Conservation (phyloP, 2,888 invertebrate species). For the Sphaerophoria taeniata region DNA sequence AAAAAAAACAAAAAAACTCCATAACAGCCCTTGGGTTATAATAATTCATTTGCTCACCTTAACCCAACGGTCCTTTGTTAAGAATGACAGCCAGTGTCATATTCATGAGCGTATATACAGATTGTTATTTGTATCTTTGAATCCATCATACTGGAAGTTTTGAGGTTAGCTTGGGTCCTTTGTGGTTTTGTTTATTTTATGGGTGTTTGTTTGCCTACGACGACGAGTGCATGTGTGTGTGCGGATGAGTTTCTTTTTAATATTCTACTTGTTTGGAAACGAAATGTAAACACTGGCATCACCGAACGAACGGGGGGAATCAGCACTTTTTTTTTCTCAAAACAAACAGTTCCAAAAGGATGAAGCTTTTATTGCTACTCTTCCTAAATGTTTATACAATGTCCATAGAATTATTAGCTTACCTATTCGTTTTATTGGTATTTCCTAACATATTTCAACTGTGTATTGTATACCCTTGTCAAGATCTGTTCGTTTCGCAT, state of each 20-base stretch:
- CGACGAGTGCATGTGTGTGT: not conserved
- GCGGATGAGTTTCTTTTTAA: constrained; percentile 29
- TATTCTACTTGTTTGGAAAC: constrained; percentile 44
- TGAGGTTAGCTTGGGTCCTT: constrained; percentile 44
- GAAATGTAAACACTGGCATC: constrained; percentile 62
- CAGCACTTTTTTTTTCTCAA: constrained; percentile 19
- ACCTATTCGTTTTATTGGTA: not conserved
- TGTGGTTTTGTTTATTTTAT: constrained; percentile 30
- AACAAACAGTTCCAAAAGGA: constrained; percentile 45
- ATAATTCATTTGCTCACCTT: constrained; percentile 59
- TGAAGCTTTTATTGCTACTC: constrained; percentile 9
- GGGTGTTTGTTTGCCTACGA: constrained; percentile 1
- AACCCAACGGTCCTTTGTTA: constrained; percentile 31
- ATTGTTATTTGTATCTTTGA: not conserved
- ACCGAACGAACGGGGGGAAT: not conserved
- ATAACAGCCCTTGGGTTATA: constrained; percentile 17
- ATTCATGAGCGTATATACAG: not conserved
- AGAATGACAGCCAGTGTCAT: constrained; percentile 25
- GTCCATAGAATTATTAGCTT: not conserved
- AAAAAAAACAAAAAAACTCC: not conserved
- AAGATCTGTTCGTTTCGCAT: not conserved
- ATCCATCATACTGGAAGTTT: constrained; percentile 34
- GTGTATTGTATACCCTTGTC: constrained; percentile 16
- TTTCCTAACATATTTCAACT: not conserved
- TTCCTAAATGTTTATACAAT: not conserved